These are phyloP conservation scores for Agrotis puta DNA, from an alignment of 2,888 invertebrate species.

Conservation along the genomic window DNA sequence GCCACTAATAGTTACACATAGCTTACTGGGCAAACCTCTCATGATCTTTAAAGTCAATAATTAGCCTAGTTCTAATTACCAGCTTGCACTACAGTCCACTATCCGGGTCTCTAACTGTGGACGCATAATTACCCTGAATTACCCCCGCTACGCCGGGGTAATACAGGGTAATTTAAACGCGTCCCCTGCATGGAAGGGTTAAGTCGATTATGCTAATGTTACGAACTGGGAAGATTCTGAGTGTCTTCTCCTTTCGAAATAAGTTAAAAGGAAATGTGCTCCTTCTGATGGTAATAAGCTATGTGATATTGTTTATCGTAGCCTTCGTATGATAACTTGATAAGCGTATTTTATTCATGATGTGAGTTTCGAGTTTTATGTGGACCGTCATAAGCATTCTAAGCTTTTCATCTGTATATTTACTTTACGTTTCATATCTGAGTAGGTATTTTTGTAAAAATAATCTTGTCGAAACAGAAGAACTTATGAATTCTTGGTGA, in stretches of 20 bases:
- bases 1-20: not conserved
- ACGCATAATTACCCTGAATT: constrained; percentile 60
- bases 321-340: constrained; percentile 15
- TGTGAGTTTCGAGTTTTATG: constrained; percentile 28
- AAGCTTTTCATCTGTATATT: not conserved
- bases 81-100: constrained; percentile 42
- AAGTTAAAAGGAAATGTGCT: constrained; percentile 50
- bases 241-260: constrained; percentile 47
- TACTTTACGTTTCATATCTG: not conserved
- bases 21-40: not conserved
- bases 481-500: not conserved
- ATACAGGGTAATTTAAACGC: constrained; percentile 55
- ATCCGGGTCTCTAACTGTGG: constrained; percentile 39
- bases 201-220: constrained; percentile 63
- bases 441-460: too few relatives aligned
- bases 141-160: constrained; percentile 25
- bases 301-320: constrained; percentile 48
- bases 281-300: constrained; percentile 52
- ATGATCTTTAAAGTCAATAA: constrained; percentile 53
- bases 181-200: constrained; percentile 50
- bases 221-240: constrained; percentile 49
- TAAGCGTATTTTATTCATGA: constrained; percentile 35
- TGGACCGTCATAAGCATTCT: not conserved
- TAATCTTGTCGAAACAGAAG: not conserved
- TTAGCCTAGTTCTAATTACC: constrained; percentile 56